A percentile compares a stretch with the other conserved stretches of the same genome.
These are phyloP conservation scores for Lacerta bilineata DNA, from an alignment of 2,797 vertebrate genomes.

Conservation along the genomic window DNA sequence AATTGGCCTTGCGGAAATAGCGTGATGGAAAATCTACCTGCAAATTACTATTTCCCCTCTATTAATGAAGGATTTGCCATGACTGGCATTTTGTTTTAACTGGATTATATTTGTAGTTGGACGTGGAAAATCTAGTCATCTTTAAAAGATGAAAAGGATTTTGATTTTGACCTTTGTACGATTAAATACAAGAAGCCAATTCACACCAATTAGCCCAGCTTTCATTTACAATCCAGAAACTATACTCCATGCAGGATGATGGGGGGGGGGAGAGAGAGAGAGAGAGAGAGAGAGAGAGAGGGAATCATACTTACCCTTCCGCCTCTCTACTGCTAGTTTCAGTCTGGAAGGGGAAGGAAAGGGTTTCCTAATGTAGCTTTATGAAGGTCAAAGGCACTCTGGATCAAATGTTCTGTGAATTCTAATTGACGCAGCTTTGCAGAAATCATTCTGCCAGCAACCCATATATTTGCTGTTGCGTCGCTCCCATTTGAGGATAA, in stretches of 20 bases:
- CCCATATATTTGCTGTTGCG: not conserved
- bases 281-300: not conserved
- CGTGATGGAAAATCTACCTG: not conserved
- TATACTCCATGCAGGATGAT: slow-evolving; percentile 2
- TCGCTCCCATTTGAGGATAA: slow-evolving; percentile 20
- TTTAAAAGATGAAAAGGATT: not conserved
- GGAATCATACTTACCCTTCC: not conserved
- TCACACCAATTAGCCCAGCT: not conserved
- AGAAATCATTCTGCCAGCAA: not conserved
- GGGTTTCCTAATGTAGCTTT: slow-evolving; percentile 12
- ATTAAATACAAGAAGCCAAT: slow-evolving; percentile 28
- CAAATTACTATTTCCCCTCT: not conserved
- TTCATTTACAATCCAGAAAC: not conserved
- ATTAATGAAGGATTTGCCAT: not conserved
- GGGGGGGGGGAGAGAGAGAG: not conserved
- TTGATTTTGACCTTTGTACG: not conserved
- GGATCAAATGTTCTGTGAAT: slow-evolving; percentile 16
- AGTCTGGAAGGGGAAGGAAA: not conserved
- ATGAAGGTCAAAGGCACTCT: not conserved
- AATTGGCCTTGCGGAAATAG: not conserved
- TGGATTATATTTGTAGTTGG: not conserved
- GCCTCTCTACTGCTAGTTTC: not conserved
- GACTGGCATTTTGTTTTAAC: not conserved
- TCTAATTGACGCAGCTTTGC: not conserved
- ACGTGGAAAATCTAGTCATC: not conserved